Evolutionary conservation across 2,797 vertebrate species (phyloP).

Genomic region (Zenarchopterus dispar): DNA sequence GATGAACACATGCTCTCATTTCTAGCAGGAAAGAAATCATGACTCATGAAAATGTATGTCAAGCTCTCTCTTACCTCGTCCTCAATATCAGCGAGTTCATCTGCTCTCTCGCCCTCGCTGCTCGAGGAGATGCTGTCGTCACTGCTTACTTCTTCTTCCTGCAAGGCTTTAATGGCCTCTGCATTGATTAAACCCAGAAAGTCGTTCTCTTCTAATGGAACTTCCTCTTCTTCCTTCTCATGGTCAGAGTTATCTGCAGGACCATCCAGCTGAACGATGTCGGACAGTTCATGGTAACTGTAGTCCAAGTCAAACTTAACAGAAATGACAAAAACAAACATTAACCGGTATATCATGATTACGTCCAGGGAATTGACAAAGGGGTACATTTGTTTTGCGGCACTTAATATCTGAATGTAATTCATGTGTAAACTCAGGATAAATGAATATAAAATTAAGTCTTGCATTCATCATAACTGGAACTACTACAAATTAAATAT

Average conservation of each 20-base stretch:
- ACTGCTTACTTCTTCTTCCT: conserved; percentile 85
- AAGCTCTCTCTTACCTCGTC: conserved; percentile 67
- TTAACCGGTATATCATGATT: neutral
- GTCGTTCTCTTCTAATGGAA: conserved; percentile 85
- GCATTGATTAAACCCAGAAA: conserved; percentile 87
- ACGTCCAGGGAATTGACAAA: too few relatives aligned
- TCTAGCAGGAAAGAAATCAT: neutral
- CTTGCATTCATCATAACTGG: too few relatives aligned
- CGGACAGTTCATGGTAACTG: conserved; percentile 78
- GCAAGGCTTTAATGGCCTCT: conserved; percentile 87
- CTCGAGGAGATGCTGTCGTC: conserved; percentile 79
- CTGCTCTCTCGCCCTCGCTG: conserved; percentile 77
- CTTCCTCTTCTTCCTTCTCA: conserved; percentile 66
- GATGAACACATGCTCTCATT: neutral
- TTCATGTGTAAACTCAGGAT: too few relatives aligned
- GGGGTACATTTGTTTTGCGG: too few relatives aligned
- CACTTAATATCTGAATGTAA: too few relatives aligned
- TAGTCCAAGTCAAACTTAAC: conserved; percentile 74
- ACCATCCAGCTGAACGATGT: conserved; percentile 93
- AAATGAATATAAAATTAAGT: too few relatives aligned
- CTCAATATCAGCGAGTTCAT: conserved; percentile 82
- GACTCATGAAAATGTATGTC: neutral
- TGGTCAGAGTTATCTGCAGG: conserved; percentile 85
- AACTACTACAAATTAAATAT: too few relatives aligned
- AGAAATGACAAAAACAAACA: neutral